Evolutionary conservation across 1,140 invertebrate genomes (phyloP), one percentile per base, ranked within the genome.

Genomic region (Temnothorax nylanderi): DNA sequence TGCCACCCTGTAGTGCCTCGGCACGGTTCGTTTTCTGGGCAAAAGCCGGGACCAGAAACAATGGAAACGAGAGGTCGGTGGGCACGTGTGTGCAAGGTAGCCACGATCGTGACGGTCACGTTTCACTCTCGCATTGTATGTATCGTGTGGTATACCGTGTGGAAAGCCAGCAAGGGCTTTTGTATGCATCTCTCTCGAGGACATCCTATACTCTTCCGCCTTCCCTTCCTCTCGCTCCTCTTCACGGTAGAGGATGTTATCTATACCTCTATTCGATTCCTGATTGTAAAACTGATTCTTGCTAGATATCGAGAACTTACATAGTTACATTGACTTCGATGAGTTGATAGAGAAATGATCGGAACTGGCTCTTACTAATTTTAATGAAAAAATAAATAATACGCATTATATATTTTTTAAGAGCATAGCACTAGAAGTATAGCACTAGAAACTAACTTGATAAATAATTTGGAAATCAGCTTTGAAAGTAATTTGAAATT

Each of bases 61-160:
- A 93, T 93, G 91, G 92, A 92, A 91, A 93, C 93, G 91, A 92
- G 93, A 93, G 92, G 86, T 90, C 72, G 87, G 80, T 86, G 44
- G 78, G 86, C 88, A 90, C 86, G 91, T 84, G 90, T 86, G 88
- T 87, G 72, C 72, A 88, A 85, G 86, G 89, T 89, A 90, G 90
- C 86, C 88, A 89, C 91, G 90, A 92, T 89, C 92, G 92, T 90
- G 90, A 69, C 85, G 92, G 92, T 93, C 92, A 93, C 93, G 92
- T 93, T 93, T 93, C 92, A 84, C 64, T 82, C 56, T 72, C 69
- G 69, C 69, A 11, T 26, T 47, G 18, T 82, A 69, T 62, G 80
- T 56, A 37, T 21, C 41, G 41, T 34, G 13, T 74, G 65, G 51
- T 58, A 41, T 54, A 74, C 18, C 3, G 26, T 60, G 37, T 49